These are phyloP conservation scores for Pheucticus melanocephalus DNA, from an alignment of 2,113 vertebrate species.

Conservation along the genomic window DNA sequence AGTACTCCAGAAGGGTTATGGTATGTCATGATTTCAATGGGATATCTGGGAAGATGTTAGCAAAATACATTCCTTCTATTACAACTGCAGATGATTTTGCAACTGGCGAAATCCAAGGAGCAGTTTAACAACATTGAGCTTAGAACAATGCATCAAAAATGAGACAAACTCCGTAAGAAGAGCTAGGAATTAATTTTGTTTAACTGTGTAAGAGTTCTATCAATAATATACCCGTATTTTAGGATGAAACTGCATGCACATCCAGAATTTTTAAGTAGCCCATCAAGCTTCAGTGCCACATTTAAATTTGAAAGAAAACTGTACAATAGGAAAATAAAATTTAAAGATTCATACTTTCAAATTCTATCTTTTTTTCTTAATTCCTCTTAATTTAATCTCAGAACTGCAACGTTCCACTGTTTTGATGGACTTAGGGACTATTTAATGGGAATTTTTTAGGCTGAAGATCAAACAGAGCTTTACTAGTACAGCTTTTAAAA, in stretches of 20 bases:
- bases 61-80: not conserved
- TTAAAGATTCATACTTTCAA: not conserved
- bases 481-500: not conserved
- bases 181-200: not conserved
- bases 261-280: not conserved
- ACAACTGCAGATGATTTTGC: not conserved
- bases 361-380: not conserved
- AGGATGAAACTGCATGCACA: not conserved
- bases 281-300: not conserved
- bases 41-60: not conserved
- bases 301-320: not conserved
- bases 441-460: not conserved
- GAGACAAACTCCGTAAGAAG: not conserved
- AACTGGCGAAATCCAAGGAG: not conserved
- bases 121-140: not conserved
- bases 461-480: not conserved
- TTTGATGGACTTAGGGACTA: not conserved
- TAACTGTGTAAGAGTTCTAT: not conserved
- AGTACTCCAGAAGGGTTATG: not conserved
- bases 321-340: not conserved
- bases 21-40: not conserved
- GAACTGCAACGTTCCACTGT: not conserved
- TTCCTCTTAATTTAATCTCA: not conserved
- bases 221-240: not conserved
- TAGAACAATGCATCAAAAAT: not conserved